Evolutionary conservation across 2,113 vertebrate genomes (phyloP).

Genomic region (Mormyrus iriodes): DNA sequence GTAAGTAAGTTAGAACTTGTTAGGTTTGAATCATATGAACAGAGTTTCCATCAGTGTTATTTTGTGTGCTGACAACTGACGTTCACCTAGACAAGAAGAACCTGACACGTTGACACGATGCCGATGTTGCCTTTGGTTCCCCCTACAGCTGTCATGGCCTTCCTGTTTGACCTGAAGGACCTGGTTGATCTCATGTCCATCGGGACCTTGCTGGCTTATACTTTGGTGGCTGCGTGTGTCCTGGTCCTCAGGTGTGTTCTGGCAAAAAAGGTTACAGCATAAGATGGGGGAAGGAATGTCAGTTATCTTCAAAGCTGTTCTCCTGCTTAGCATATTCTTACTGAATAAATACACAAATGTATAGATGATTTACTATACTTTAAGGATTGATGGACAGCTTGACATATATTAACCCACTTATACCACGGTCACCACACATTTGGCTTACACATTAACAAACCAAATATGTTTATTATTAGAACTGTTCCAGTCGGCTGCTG

Average conservation of each 20-base stretch:
- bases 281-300: not conserved
- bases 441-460: no score
- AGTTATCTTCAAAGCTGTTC: no score
- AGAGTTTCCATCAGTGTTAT: not conserved
- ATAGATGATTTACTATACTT: no score
- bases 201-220: slow-evolving; percentile 90
- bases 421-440: no score
- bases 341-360: no score
- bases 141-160: slow-evolving; percentile 83
- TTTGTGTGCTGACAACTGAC: not conserved
- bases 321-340: no score
- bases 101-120: not conserved
- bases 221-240: slow-evolving; percentile 90
- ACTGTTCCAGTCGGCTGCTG: no score
- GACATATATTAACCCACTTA: no score
- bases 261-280: not conserved
- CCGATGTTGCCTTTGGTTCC: slow-evolving; percentile 10
- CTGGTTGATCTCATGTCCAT: slow-evolving; percentile 97
- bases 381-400: no score
- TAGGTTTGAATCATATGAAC: not conserved
- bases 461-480: no score
- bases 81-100: not conserved
- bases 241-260: slow-evolving; percentile 79
- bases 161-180: slow-evolving; percentile 92
- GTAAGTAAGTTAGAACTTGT: not conserved